These are phyloP conservation scores for Archivesica marissinica DNA, from an alignment of 1,140 invertebrate genomes.

Conservation along the genomic window DNA sequence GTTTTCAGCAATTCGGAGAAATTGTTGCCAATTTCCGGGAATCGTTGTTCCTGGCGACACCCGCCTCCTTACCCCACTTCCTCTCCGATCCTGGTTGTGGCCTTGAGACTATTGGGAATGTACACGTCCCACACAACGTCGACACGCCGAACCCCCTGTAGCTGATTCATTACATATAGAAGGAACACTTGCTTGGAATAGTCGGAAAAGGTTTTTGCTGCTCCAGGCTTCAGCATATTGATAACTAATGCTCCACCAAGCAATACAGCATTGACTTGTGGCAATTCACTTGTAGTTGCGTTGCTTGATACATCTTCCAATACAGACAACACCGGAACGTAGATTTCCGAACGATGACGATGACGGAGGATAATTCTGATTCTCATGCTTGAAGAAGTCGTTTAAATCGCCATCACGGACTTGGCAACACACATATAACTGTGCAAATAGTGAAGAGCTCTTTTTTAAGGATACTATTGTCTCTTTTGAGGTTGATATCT, in stretches of 20 bases:
- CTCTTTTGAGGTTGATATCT: too few species aligned
- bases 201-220: neutral
- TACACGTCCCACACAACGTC: slow-evolving; percentile 59
- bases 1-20: too few species aligned
- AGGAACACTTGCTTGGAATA: slow-evolving; percentile 8
- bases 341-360: slow-evolving; percentile 9
- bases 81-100: neutral
- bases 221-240: neutral
- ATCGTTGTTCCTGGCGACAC: slow-evolving; percentile 1
- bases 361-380: slow-evolving; percentile 41
- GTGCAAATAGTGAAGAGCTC: slow-evolving; percentile 52
- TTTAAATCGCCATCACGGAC: slow-evolving; percentile 57
- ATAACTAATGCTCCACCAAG: neutral
- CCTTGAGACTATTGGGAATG: slow-evolving; percentile 28
- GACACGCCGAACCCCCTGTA: neutral
- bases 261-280: neutral
- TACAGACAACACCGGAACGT: neutral
- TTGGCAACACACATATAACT: too few species aligned
- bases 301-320: neutral
- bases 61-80: neutral
- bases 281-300: neutral
- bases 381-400: slow-evolving; percentile 62
- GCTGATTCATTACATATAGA: neutral
- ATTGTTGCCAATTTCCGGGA: slow-evolving; percentile 26
- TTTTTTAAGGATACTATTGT: too few species aligned